Percentiles rank a stretch among this genome's conserved stretches.
Evolutionary conservation across 23 tunicate genomes (phyloP).

Genomic region (Trididemnum nubilum): DNA sequence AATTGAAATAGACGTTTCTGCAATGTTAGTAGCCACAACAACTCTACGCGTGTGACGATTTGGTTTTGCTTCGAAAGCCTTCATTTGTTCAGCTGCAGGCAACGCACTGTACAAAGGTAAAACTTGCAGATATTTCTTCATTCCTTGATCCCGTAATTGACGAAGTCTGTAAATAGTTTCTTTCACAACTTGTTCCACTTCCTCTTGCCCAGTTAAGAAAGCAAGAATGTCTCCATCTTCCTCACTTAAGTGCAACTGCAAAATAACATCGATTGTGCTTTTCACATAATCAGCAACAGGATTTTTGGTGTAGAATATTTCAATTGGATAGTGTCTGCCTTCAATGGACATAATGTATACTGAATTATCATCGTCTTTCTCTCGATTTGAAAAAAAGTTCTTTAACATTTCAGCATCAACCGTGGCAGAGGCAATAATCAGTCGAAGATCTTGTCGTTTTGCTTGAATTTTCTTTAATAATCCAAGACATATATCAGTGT

Average conservation of each 20-base stretch:
- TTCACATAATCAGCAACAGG: conserved; percentile 89
- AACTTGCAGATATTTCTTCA: conserved; percentile 54
- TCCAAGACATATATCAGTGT: conserved; percentile 90
- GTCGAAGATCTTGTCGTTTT: conserved; percentile 70
- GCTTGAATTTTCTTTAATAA: conserved; percentile 86
- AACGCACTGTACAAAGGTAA: conserved; percentile 85
- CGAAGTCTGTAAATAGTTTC: conserved; percentile 41
- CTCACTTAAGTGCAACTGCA: conserved; percentile 59
- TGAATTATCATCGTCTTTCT: conserved; percentile 32
- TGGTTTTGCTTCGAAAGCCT: conserved; percentile 57
- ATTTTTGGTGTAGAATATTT: conserved; percentile 63
- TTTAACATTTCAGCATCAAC: conserved; percentile 66
- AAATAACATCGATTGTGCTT: conserved; percentile 66
- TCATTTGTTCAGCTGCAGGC: conserved; percentile 68
- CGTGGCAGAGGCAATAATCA: conserved; percentile 91
- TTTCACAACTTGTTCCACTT: conserved; percentile 63
- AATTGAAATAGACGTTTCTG: conserved; percentile 87
- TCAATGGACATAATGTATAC: conserved; percentile 70
- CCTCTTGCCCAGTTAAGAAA: conserved; percentile 89
- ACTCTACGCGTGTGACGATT: conserved; percentile 62
- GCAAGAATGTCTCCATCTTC: conserved; percentile 90
- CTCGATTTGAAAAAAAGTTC: conserved; percentile 48
- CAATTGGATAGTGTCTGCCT: conserved; percentile 83
- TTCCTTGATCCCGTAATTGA: conserved; percentile 27
- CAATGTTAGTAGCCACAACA: conserved; percentile 81